Evolutionary conservation across 1,140 invertebrate genomes (phyloP).

Genomic region (Caenorhabditis remanei): DNA sequence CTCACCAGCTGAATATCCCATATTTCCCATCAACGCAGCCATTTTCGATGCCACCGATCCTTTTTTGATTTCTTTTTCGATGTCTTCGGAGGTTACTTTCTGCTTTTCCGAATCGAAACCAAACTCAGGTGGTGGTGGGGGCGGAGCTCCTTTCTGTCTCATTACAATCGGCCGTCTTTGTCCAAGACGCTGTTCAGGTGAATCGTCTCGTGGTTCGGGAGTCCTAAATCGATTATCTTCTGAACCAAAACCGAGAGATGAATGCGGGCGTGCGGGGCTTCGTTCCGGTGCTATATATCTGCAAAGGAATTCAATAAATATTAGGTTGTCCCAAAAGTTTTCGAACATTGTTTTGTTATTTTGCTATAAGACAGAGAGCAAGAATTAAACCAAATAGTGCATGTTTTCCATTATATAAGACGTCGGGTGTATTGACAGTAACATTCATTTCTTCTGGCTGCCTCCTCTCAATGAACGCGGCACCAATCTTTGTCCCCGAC

Average conservation of each 20-base stretch:
- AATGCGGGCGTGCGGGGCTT: constrained; percentile 49
- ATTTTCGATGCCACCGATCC: constrained; percentile 52
- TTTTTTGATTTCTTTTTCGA: constrained; percentile 51
- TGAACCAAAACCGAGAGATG: constrained; percentile 20
- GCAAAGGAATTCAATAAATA: neutral
- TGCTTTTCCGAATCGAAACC: constrained; percentile 49
- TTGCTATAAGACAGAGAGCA: too few species aligned
- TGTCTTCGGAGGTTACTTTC: constrained; percentile 51
- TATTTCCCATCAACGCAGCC: constrained; percentile 50
- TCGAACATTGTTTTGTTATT: too few species aligned
- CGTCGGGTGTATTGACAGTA: too few species aligned
- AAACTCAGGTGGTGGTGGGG: constrained; percentile 38
- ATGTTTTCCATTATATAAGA: too few species aligned
- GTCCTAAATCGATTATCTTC: constrained; percentile 45
- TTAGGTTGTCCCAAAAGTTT: too few species aligned
- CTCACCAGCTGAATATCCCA: constrained; percentile 35
- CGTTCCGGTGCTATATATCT: constrained; percentile 51
- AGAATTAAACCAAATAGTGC: too few species aligned
- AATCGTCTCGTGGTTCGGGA: constrained; percentile 52
- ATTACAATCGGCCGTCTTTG: constrained; percentile 34
- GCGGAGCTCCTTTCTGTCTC: constrained; percentile 51
- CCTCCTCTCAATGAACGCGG: too few species aligned
- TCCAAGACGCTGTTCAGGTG: constrained; percentile 48
- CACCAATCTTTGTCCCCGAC: too few species aligned
- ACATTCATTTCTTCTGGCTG: too few species aligned